Evolutionary conservation across 2,888 invertebrate genomes (phyloP), one percentile per base, ranked within the genome.

Genomic region (Caenorhabditis sp.): DNA sequence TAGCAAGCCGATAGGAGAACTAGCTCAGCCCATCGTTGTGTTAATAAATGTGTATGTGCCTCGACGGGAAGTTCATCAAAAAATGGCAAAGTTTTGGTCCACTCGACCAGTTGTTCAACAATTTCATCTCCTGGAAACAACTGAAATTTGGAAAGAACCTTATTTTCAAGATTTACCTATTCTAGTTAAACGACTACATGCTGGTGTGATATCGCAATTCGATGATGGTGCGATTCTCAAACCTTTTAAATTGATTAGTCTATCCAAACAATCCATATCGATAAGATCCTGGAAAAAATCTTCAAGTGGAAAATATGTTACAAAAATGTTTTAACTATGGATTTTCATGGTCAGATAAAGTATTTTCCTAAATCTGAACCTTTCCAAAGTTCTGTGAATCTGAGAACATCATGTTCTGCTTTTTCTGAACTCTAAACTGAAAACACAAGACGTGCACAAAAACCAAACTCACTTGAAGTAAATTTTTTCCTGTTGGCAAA

Each of bases 11-110:
- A 83, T 8, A 87, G 70, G 6, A 87, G 73, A 2, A 86, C 86
- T 24, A 88, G 71, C 64, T 88, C 88, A 1, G 87, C 84, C 97
- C 97, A 97, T 90, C 96, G 95, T 90, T 95, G 95, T 88, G 96
- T 97, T 87, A 97, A 91, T 83, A 97, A 91, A 90, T 94, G 93
- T 78, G 96, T 96, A 89, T 95, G 95, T 12, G 90, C 93, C 90
- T 95, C 94, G 87, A 96, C 94, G 1, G 97, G 96, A 83, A 97
- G 92, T 90, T 97, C 95, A 89, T 93, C 91, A 89, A 96, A 97
- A 90, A 97, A 97, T 69, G 97, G 97, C 89, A 97, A 90, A 90
- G 95, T 92, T 90, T 96, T 96, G 87, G 97, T 97, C 97, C 97
- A 97, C 89, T 95, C 95, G 82, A 97, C 97, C 90, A 97, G 92